Evolutionary conservation across 1,140 invertebrate species (phyloP), one percentile per base, ranked within the genome.

Genomic region (Diorhabda sublineata): DNA sequence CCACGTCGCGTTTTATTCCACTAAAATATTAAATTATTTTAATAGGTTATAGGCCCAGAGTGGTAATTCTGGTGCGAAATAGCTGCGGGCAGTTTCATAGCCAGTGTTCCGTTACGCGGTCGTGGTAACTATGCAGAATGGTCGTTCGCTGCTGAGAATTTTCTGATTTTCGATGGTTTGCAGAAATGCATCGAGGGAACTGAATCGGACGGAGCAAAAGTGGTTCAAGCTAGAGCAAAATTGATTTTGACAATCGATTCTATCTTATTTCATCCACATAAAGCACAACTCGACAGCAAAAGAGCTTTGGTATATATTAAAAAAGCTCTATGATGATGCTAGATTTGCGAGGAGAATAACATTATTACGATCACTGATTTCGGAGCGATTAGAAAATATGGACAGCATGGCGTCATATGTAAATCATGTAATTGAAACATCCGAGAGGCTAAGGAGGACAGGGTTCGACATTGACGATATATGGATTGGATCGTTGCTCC

Each of bases 401-500:
- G 60, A 70, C 52, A 68, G 62, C 9, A 76, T 76, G 72, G 70
- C 57, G 5, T 52, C 59, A 5, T 76, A 75, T 64, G 69, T 75
- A 1, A 70, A 61, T 26, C 61, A 77, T 58, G 68, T 77, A 2
- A 69, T 75, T 42, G 73, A 71, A 68, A 74, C 68, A 6, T 56
- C 26, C 42, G 61, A 71, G 26, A 69, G 61, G 75, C 73, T 72
- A 66, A 44, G 62, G 61, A 61, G 72, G 43, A 76, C 74, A 64
- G 72, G 71, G 42, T 74, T 75, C 69, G 58, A 74, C 61, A 69
- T 81, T 44, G 69, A 61, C 52, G 79, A 81, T 52, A 75, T 81
- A 62, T 80, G 76, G 76, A 70, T 81, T 26, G 80, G 77, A 11
- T 69, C 75, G 4, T 61, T 81, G 5, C 42, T 82, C 7, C 68